Evolutionary conservation across 2,113 vertebrate genomes (phyloP), one percentile per base, ranked within the genome.

Genomic region (Motacilla alba): DNA sequence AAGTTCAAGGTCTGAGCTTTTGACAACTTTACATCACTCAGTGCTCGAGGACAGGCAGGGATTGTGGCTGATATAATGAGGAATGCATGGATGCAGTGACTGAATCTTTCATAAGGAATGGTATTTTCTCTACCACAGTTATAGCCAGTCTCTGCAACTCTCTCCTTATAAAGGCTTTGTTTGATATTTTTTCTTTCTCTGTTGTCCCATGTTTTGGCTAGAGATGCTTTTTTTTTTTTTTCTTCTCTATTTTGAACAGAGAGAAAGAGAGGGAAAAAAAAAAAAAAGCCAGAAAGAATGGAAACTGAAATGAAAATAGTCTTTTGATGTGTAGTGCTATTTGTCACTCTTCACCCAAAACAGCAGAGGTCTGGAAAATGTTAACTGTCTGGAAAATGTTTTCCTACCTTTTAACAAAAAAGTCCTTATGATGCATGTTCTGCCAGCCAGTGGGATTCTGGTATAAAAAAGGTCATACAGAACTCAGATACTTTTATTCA

Each of bases 381-480:
- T 94, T 90, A 94, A 90, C 73, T 91, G 67, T 52, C 80, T 90
- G 89, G 91, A 89, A 96, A 94, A 70, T 59, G 13, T 95, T 96
- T 89, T 93, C 60, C 39, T 21, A 78, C 60, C 56, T 93, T 86
- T 89, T 89, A 91, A 83, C 69, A 89, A 87, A 72, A 58, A 91
- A 78, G 24, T 87, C 39, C 27, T 94, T 84, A 78, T 91, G 77
- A 96, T 91, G 64, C 60, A 72, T 63, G 56, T 72, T 87, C 77
- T 84, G 81, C 47, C 82, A 87, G n/a, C 11, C 68, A 84, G 30
- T 44, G 28, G 68, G 44, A 43, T 72, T 89, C 90, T 79, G 35
- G 47, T 59, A 47, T 35, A 55, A 93, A 93, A 90, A 89, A 87
- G 46, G 31, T 83, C 75, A 43, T 46, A 53, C 9, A 70, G n/a